Evolutionary conservation across 2,797 vertebrate genomes (phyloP), one percentile per base, ranked within the genome.

Genomic region (Onychomys leucogaster): DNA sequence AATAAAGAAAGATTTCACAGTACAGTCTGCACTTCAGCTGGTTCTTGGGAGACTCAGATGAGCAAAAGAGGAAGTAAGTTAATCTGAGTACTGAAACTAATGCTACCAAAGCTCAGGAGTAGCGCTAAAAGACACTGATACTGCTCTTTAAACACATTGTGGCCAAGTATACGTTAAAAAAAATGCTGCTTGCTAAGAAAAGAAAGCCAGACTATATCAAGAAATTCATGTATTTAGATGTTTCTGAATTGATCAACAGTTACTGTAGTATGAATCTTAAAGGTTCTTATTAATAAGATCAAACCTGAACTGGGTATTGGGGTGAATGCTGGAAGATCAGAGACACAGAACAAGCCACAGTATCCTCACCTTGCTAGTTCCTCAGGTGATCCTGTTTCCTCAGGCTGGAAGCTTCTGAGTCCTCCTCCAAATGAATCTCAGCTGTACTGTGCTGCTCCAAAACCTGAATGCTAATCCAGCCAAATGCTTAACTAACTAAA

Each of bases 1-100:
- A 95, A 86, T 86, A 80, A 95, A 91, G 25, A 91, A 76, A 77
- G 10, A 94, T 78, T 93, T 92, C 32, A 73, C 23, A 92, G 34
- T 63, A 25, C 82, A 65, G 14, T 71, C 71, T 89, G 6, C 41
- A 46, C 12, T 81, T 82, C 77, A 88, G 90, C 43, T 83, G 37
- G 29, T 88, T 82, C 32, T 77, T 92, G 19, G n/a, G 46, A 94
- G n/a, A 43, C 14, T 77, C 55, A 37, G 37, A 17, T 34, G 57
- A 37, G 5, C n/a, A 87, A 32, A 63, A 2, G 19, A 89, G 52
- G 27, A 85, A 95, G 73, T 19, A 73, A 82, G 25, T 84, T 80
- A 86, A 77, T 27, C 29, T 9, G 41, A 46, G 21, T 34, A 34
- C 85, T 84, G 19, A 5, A 71, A 65, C 11, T 89, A 78, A 95